Evolutionary conservation across 2,797 vertebrate genomes (phyloP), one percentile per base, ranked within the genome.

Genomic region (Mus minutoides): DNA sequence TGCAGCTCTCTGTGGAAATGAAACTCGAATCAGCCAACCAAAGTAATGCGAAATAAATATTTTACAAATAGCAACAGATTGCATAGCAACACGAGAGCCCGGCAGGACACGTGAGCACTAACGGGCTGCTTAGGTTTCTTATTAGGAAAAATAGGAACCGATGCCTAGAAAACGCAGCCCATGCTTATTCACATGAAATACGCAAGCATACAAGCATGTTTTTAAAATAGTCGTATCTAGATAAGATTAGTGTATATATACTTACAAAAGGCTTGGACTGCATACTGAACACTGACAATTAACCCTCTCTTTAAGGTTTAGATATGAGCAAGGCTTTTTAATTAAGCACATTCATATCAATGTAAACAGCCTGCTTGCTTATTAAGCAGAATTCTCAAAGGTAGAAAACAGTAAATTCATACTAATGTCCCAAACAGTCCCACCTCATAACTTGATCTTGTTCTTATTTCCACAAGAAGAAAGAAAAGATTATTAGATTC

Each of bases 1-100:
- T 92, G 58, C 60, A 91, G 58, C 90, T 94, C 77, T 95, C 79
- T 10, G 40, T 94, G 89, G 82, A 97, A 95, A 96, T 90, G 89
- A 96, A 96, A 92, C 78, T 37, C 88, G 60, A 96, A 94, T 94
- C 93, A 94, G 54, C 67, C 64, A 76, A 92, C 49, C 3, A 37
- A 69, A 95, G 56, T 86, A 94, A 93, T 93, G 37, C 71, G 85
- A 89, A 96, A 97, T 97, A 97, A 97, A 97, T 97, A 94, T 92
- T 97, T 97, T 80, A 97, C 94, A 97, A 96, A 92, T 69, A 97
- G 77, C 92, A 96, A 94, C 91, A 98, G 92, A 95, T 90, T 90
- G 78, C 75, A 83, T 14, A 80, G 85, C 88, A 78, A 88, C 78
- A 6, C 46, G 60, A 90, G 73, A 89, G 52, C 75, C 64, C 52